Conservation (phyloP, 2,797 vertebrate genomes). For the Aeoliscus strigatus region DNA sequence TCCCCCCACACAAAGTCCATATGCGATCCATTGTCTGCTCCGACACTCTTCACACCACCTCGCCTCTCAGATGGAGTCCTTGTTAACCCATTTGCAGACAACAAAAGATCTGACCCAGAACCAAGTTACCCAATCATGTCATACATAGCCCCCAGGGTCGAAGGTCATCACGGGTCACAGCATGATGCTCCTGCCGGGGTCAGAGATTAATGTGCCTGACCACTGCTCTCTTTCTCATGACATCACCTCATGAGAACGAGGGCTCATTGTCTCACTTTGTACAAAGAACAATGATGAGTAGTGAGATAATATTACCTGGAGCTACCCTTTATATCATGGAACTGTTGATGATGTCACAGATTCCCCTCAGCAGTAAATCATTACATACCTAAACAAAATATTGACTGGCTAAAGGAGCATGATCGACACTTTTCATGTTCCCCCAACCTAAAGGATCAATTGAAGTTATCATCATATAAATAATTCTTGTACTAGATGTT, state of each 20-base stretch:
- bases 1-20: slow-evolving; percentile 23
- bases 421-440: no score
- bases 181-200: slow-evolving; percentile 33
- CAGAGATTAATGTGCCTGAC: slow-evolving; percentile 50
- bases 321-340: no score
- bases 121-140: slow-evolving; percentile 45
- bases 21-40: slow-evolving; percentile 25
- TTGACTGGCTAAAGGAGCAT: no score
- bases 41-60: slow-evolving; percentile 17
- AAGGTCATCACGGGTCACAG: slow-evolving; percentile 46
- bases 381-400: no score
- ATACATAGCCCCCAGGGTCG: slow-evolving; percentile 35
- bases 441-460: no score
- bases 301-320: not conserved
- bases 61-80: slow-evolving; percentile 24
- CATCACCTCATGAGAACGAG: slow-evolving; percentile 14
- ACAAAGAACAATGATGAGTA: not conserved
- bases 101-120: slow-evolving; percentile 59
- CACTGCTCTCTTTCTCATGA: slow-evolving; percentile 53
- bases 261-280: slow-evolving; percentile 6
- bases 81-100: slow-evolving; percentile 42
- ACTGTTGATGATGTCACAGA: no score
- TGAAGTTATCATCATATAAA: no score
- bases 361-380: no score
- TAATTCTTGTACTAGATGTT: no score